A percentile compares a stretch with the other conserved stretches of the same genome.
Evolutionary conservation across 1,140 invertebrate genomes (phyloP).

Genomic region (Drosophila subobscura): DNA sequence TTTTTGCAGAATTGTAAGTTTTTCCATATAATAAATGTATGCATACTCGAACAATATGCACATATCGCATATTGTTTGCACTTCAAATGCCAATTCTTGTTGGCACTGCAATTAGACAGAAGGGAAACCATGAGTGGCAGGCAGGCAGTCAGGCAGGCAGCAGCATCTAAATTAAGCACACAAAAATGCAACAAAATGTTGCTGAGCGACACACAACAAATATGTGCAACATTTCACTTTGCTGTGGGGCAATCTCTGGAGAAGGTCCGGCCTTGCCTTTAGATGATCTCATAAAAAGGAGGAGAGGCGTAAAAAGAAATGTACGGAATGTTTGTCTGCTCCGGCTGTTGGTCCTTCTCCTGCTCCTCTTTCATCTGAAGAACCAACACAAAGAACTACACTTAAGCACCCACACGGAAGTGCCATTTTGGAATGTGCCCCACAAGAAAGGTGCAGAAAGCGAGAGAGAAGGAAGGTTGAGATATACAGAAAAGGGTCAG

Average conservation of each 20-base stretch:
- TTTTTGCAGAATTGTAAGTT: constrained; percentile 23
- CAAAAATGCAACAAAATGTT: constrained; percentile 33
- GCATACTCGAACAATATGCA: constrained; percentile 11
- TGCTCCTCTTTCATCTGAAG: background rate
- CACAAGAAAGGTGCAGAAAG: constrained; percentile 24
- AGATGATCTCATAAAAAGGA: constrained; percentile 36
- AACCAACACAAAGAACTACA: constrained; percentile 30
- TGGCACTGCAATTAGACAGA: constrained; percentile 54
- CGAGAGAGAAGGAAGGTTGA: constrained; percentile 10
- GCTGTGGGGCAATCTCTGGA: background rate
- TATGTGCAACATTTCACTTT: constrained; percentile 22
- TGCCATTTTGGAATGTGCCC: constrained; percentile 57
- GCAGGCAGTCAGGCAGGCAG: too few species aligned
- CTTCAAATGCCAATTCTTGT: constrained; percentile 70
- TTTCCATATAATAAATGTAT: constrained; percentile 8
- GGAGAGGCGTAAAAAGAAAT: constrained; percentile 21
- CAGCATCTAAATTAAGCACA: constrained; percentile 9
- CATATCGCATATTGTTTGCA: constrained; percentile 37
- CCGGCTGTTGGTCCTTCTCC: too few species aligned
- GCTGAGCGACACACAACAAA: constrained; percentile 16
- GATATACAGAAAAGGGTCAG: constrained; percentile 17
- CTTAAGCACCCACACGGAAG: constrained; percentile 54
- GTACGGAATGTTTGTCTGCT: constrained; percentile 39
- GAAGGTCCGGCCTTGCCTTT: constrained; percentile 7
- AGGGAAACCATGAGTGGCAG: constrained; percentile 22